These are phyloP conservation scores for Drosophila anomelani DNA, from an alignment of 2,888 invertebrate species.

Conservation along the genomic window DNA sequence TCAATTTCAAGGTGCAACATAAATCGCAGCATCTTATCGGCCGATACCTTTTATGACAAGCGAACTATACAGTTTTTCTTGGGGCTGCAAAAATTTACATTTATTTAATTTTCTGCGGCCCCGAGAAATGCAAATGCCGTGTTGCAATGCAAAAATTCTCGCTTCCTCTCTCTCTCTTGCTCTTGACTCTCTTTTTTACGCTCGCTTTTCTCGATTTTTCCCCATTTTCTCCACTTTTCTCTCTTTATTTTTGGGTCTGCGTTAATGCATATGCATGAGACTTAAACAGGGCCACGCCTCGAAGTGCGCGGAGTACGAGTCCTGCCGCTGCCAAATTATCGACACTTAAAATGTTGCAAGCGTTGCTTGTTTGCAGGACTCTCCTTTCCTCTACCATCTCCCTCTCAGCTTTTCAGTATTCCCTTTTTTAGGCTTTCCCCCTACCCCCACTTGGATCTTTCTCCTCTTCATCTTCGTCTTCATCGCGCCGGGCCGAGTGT, in stretches of 20 bases:
- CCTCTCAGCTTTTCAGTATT: neutral
- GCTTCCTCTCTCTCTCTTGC: neutral
- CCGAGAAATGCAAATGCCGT: slow-evolving; percentile 58
- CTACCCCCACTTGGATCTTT: slow-evolving; percentile 19
- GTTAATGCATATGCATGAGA: slow-evolving; percentile 73
- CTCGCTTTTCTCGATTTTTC: neutral
- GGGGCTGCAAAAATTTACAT: slow-evolving; percentile 56
- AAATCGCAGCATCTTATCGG: neutral
- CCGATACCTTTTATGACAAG: slow-evolving; percentile 7
- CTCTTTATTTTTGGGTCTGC: slow-evolving; percentile 16
- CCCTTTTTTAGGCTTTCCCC: neutral
- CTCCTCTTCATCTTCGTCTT: slow-evolving; percentile 19
- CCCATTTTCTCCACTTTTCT: neutral
- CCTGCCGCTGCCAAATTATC: slow-evolving; percentile 61
- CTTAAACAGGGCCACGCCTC: slow-evolving; percentile 38
- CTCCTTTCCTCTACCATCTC: neutral
- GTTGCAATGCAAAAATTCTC: slow-evolving; percentile 63
- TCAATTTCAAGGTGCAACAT: slow-evolving; percentile 11
- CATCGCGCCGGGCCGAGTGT: slow-evolving; percentile 17
- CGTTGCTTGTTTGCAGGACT: slow-evolving; percentile 49
- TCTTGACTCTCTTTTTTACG: too few relatives aligned
- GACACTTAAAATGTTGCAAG: slow-evolving; percentile 80
- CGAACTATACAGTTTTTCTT: slow-evolving; percentile 2
- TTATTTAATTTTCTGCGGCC: slow-evolving; percentile 53
- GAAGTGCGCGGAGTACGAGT: slow-evolving; percentile 20